These are phyloP conservation scores for Caenorhabditis japonica DNA, from an alignment of 2,888 invertebrate species.

Conservation along the genomic window DNA sequence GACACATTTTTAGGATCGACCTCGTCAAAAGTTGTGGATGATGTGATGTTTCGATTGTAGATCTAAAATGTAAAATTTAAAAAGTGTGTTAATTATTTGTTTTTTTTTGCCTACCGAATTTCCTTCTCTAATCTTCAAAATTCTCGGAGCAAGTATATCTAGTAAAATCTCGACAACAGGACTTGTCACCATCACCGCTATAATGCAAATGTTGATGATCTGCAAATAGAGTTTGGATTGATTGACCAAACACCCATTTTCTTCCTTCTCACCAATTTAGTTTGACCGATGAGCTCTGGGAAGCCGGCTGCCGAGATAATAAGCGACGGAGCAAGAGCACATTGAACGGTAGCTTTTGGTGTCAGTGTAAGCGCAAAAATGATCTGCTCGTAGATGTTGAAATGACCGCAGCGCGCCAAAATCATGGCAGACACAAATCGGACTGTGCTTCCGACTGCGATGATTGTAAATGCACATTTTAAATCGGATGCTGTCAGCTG, in stretches of 20 bases:
- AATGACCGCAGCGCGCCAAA: slow-evolving; percentile 35
- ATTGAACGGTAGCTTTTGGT: slow-evolving; percentile 60
- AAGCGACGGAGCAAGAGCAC: slow-evolving; percentile 53
- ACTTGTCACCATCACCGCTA: slow-evolving; percentile 51
- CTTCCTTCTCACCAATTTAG: slow-evolving; percentile 34
- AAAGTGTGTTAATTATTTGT: not conserved
- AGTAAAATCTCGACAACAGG: slow-evolving; percentile 46
- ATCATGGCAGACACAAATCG: slow-evolving; percentile 48
- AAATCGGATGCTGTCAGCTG: slow-evolving; percentile 31
- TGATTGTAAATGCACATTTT: slow-evolving; percentile 32
- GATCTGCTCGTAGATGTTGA: slow-evolving; percentile 49
- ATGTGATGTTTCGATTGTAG: slow-evolving; percentile 28
- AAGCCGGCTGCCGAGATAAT: slow-evolving; percentile 32
- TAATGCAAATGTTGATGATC: slow-evolving; percentile 53
- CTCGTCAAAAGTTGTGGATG: slow-evolving; percentile 34
- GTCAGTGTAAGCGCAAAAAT: slow-evolving; percentile 50
- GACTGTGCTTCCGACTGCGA: slow-evolving; percentile 23
- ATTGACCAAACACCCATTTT: too few relatives aligned
- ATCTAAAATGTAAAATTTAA: not conserved
- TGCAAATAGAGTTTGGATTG: slow-evolving; percentile 22
- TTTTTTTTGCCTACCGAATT: slow-evolving; percentile 8
- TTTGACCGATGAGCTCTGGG: slow-evolving; percentile 46
- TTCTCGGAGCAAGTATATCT: slow-evolving; percentile 37
- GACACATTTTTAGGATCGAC: slow-evolving; percentile 14
- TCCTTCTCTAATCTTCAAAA: slow-evolving; percentile 32